phyloP scores from a whole-genome alignment of 2,113 vertebrate genomes.

The Microtus montanus region DNA sequence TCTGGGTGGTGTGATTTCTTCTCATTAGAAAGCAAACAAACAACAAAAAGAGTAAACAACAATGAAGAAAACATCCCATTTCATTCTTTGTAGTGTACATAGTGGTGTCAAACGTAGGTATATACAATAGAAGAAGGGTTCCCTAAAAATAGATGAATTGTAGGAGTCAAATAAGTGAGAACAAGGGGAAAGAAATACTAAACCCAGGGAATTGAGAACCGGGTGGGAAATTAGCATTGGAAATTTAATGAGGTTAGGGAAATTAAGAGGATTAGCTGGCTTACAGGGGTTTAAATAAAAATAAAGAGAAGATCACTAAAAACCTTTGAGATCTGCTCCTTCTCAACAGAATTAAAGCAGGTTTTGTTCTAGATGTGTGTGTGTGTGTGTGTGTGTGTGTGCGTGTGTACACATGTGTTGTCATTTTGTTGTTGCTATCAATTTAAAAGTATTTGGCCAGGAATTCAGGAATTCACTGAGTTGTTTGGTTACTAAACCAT shows the following conservation, averaged over 20 bases:
- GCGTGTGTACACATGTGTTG: not conserved
- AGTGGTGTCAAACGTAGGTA: constrained; percentile 4
- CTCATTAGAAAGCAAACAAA: not conserved
- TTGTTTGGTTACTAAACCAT: not conserved
- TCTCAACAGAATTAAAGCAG: constrained; percentile 33
- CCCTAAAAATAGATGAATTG: constrained; percentile 60
- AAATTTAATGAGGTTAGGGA: constrained; percentile 74
- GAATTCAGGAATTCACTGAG: not conserved
- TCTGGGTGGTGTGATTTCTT: not conserved
- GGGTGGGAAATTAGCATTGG: constrained; percentile 76
- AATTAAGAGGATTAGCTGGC: constrained; percentile 75
- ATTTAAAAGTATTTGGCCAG: not conserved
- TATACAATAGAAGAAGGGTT: not conserved
- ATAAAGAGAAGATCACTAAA: constrained; percentile 72
- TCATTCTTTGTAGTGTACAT: constrained; percentile 17
- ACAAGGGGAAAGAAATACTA: constrained; percentile 61
- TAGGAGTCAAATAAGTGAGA: constrained; percentile 21
- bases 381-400: not conserved
- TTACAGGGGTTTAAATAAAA: constrained; percentile 79
- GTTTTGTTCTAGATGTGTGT: not conserved
- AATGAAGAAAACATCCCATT: not conserved
- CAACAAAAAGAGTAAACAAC: not conserved
- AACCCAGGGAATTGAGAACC: constrained; percentile 56
- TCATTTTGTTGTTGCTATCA: not conserved
- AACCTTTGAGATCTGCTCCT: constrained; percentile 19